Conservation (phyloP, 2,888 invertebrate genomes). For the Mesorhabditis spiculigera region DNA sequence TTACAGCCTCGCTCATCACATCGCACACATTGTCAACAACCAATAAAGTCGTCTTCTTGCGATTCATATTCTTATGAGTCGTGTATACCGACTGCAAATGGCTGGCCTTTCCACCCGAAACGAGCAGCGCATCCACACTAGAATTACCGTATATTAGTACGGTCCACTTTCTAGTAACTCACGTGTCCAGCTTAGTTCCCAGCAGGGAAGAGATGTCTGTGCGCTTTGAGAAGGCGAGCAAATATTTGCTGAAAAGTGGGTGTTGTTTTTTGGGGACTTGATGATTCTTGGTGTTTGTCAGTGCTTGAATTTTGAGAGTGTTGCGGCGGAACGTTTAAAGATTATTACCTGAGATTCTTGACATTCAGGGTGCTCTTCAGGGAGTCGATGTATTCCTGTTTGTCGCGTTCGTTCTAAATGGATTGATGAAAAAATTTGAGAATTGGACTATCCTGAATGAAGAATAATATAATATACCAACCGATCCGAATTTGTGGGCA, state of each 20-base stretch:
- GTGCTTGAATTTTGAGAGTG: background rate
- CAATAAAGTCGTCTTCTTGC: slow-evolving; percentile 77
- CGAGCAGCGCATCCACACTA: slow-evolving; percentile 73
- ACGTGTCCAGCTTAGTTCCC: slow-evolving; percentile 56
- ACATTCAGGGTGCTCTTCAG: slow-evolving; percentile 54
- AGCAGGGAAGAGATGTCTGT: slow-evolving; percentile 52
- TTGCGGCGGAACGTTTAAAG: slow-evolving; percentile 12
- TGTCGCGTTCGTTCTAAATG: slow-evolving; percentile 17
- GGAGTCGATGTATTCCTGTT: slow-evolving; percentile 44
- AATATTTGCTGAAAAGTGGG: slow-evolving; percentile 31
- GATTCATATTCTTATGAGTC: slow-evolving; percentile 75
- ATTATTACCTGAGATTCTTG: slow-evolving; percentile 33
- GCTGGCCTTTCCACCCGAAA: slow-evolving; percentile 76
- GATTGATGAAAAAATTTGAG: background rate
- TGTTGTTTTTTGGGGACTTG: too few species aligned
- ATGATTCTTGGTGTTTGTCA: too few species aligned
- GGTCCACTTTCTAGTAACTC: slow-evolving; percentile 6
- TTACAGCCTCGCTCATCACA: slow-evolving; percentile 78
- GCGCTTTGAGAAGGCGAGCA: slow-evolving; percentile 51
- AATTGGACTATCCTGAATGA: background rate
- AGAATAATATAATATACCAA: slow-evolving; percentile 65
- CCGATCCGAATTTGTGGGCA: slow-evolving; percentile 85
- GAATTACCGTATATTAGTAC: slow-evolving; percentile 15
- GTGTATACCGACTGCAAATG: slow-evolving; percentile 75
- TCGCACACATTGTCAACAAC: slow-evolving; percentile 83